Percentiles rank a stretch among this genome's conserved stretches.
Evolutionary conservation across 2,797 vertebrate genomes (phyloP).

Genomic region (Alfaro cultratus): DNA sequence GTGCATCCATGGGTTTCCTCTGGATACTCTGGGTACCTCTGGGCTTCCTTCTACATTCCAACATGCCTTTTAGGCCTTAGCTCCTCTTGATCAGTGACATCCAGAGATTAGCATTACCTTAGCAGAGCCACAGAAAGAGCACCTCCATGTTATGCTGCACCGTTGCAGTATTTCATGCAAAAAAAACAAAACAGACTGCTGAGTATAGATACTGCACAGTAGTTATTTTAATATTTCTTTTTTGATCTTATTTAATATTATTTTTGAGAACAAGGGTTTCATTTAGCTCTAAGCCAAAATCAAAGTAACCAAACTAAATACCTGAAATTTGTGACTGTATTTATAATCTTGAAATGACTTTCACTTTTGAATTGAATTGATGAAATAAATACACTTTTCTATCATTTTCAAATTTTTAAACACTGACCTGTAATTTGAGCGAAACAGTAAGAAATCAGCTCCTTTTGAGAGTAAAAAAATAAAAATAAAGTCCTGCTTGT

Average conservation of each 20-base stretch:
- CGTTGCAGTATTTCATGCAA: not conserved
- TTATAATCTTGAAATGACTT: not conserved
- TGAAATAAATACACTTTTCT: not conserved
- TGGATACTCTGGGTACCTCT: not conserved
- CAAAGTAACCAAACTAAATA: not conserved
- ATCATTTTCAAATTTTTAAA: not conserved
- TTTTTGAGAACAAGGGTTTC: not conserved
- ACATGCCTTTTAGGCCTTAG: not conserved
- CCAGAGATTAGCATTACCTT: not conserved
- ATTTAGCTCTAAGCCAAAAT: not conserved
- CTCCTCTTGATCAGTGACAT: not conserved
- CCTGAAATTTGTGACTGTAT: not conserved
- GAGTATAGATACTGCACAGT: not conserved
- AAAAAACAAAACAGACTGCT: not conserved
- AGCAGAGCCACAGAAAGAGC: not conserved
- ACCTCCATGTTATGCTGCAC: not conserved
- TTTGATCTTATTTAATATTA: not conserved
- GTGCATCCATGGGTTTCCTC: not conserved
- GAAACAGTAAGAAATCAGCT: constrained; percentile 6
- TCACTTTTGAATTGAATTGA: not conserved
- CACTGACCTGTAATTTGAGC: not conserved
- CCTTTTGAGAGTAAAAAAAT: constrained; percentile 13
- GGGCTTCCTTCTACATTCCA: not conserved
- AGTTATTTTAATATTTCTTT: not conserved
- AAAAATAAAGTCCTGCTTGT: constrained; percentile 44